Base-by-base conservation (phyloP, 2,113 vertebrate species). In the Corythornis cristatus region DNA sequence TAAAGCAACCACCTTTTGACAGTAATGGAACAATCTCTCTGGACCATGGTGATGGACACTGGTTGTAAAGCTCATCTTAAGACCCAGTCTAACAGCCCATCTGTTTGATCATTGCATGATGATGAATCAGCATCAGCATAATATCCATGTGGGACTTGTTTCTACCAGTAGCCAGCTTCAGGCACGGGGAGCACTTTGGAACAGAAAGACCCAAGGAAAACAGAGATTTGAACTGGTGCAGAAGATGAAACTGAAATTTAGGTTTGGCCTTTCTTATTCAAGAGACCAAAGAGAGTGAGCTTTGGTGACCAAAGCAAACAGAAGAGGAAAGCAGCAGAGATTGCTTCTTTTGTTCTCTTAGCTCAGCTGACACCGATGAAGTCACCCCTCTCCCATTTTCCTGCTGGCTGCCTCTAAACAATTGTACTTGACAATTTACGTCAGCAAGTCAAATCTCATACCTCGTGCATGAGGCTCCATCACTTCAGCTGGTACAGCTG, bases 331-430 rank as follows among this genome's bases (percentile, higher is more conserved):
- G 72, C 66, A 66, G 42, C 19, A 68, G 72, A 79, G 18, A 15
- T 23, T 29, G 31, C 26, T 78, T 53, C 62, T 65, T 89, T 84
- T 87, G 58, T 86, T 83, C 60, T 53, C 5, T 22, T n/a, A 83
- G 77, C 37, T 93, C 76, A 83, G 77, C 56, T 66, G 58, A 71
- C 78, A 70, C 62, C 2, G 1, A 26, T 62, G 67, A 79, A 54
- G 37, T 84, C 66, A 9, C 33, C n/a, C 60, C 56, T 45, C 42
- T 86, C 80, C 46, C 73, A 46, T 88, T 88, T 90, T 88, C 86
- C 83, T 92, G 83, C 62, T 93, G 83, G 83, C 79, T 96, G 88
- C 68, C 60, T 83, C 68, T 37, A 62, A 93, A 92, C 75, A 83
- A 58, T 83, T 48, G 35, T 33, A 80, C 56, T 78, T 54, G 65